Evolutionary conservation across 2,113 vertebrate species (phyloP).

Genomic region (Parus major): DNA sequence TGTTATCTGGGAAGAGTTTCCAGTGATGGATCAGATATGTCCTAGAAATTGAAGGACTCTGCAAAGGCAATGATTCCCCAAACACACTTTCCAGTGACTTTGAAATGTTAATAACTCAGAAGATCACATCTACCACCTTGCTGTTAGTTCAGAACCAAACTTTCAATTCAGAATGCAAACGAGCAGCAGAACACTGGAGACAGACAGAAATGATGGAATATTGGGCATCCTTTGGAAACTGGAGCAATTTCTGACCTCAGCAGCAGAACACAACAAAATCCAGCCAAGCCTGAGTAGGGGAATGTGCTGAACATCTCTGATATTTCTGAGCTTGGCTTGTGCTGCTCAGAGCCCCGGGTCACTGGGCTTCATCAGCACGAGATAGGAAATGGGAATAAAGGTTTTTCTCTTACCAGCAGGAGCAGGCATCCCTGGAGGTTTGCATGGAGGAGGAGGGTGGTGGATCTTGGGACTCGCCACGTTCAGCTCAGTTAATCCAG

Average conservation of each 20-base stretch:
- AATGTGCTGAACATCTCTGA: fast-evolving
- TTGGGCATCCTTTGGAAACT: not conserved
- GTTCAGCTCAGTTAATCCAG: constrained; percentile 30
- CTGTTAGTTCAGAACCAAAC: not conserved
- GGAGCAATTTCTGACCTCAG: not conserved
- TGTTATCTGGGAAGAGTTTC: not conserved
- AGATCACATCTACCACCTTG: not conserved
- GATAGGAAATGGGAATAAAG: not conserved
- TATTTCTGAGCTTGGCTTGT: fast-evolving
- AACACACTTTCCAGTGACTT: not conserved
- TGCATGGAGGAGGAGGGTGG: not conserved
- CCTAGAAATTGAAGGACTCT: fast-evolving
- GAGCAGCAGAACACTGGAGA: not conserved
- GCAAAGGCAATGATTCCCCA: not conserved
- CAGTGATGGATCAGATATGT: not conserved
- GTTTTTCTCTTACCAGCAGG: constrained; percentile 31
- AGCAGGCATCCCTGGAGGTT: not conserved
- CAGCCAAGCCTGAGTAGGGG: not conserved
- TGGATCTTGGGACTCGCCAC: not conserved
- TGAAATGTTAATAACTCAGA: not conserved
- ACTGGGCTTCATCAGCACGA: fast-evolving
- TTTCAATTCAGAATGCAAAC: not conserved
- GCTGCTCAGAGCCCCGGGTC: not conserved
- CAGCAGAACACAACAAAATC: not conserved
- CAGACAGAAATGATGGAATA: not conserved